A percentile compares a stretch with the other conserved stretches of the same genome.
Conservation (phyloP, 2,797 vertebrate species). For the Sternotherus odoratus region DNA sequence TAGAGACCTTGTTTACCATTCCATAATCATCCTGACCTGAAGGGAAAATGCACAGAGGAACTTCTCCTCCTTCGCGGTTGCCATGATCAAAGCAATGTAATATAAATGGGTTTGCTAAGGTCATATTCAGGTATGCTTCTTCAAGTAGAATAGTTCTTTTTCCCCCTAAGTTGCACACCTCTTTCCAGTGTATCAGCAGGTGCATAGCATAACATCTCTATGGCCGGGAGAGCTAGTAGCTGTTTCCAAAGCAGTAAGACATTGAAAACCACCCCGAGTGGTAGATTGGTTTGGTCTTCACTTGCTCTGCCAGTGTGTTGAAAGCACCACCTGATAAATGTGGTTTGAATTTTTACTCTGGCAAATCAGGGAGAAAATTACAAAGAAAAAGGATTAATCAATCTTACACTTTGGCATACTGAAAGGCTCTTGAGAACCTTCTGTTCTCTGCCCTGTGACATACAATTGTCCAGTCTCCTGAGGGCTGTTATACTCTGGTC, state of each 20-base stretch:
- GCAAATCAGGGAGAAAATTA: constrained; percentile 40
- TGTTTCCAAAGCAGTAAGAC: constrained; percentile 54
- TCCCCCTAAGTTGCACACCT: background rate
- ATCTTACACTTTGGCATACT: constrained; percentile 2
- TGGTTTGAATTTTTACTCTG: constrained; percentile 45
- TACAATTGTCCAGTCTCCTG: background rate
- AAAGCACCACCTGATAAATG: constrained; percentile 8
- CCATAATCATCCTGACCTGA: constrained; percentile 17
- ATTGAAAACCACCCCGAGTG: constrained; percentile 39
- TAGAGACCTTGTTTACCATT: constrained; percentile 27
- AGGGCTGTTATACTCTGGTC: background rate
- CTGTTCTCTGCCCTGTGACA: background rate
- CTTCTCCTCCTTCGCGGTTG: constrained; percentile 23
- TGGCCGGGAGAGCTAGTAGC: constrained; percentile 10
- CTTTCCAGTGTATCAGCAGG: background rate
- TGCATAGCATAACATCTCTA: constrained; percentile 8
- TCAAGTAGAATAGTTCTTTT: constrained; percentile 20
- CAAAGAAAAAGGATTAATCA: constrained; percentile 41
- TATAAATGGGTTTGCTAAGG: background rate
- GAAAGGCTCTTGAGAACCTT: constrained; percentile 45
- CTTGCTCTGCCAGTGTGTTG: constrained; percentile 41
- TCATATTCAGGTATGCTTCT: background rate
- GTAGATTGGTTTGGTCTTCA: constrained; percentile 69
- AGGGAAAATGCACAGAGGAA: background rate
- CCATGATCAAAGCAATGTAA: background rate